These are phyloP conservation scores for Lordiphosa stackelbergi DNA, from an alignment of 1,140 invertebrate genomes.

Conservation along the genomic window DNA sequence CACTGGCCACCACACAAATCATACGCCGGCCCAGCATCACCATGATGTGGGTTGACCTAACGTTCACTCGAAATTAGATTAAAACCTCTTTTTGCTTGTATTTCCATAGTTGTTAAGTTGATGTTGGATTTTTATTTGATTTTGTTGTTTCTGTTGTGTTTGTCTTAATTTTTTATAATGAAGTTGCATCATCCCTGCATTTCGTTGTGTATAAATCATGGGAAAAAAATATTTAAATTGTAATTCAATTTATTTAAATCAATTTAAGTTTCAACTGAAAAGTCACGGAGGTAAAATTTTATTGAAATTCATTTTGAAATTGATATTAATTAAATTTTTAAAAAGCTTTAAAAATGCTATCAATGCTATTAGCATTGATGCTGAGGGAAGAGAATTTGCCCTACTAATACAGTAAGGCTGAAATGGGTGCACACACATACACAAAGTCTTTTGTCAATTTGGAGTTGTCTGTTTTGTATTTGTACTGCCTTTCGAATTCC, in stretches of 20 bases:
- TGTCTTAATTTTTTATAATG: not conserved
- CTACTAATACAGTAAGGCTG: too few relatives aligned
- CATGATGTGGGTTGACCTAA: conserved; percentile 71
- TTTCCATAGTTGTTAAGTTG: conserved; percentile 26
- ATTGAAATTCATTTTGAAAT: too few relatives aligned
- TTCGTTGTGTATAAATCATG: not conserved
- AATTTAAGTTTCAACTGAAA: not conserved
- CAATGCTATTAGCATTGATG: too few relatives aligned
- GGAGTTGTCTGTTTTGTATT: too few relatives aligned
- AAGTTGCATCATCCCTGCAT: not conserved
- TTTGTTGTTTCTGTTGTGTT: not conserved
- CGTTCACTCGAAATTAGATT: conserved; percentile 8
- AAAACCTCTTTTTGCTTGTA: conserved; percentile 32
- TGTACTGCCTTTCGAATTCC: too few relatives aligned
- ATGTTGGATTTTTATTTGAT: conserved; percentile 10
- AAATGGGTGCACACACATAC: too few relatives aligned
- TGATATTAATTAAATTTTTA: too few relatives aligned
- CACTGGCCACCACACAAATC: conserved; percentile 72
- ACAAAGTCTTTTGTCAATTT: too few relatives aligned
- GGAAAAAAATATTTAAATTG: not conserved
- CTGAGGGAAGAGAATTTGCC: too few relatives aligned
- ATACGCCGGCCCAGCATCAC: conserved; percentile 75
- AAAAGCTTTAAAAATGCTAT: too few relatives aligned
- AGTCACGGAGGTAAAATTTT: too few relatives aligned
- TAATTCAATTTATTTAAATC: too few relatives aligned